These are phyloP conservation scores for Idaea dimidiata DNA, from an alignment of 2,888 invertebrate species.

Conservation along the genomic window DNA sequence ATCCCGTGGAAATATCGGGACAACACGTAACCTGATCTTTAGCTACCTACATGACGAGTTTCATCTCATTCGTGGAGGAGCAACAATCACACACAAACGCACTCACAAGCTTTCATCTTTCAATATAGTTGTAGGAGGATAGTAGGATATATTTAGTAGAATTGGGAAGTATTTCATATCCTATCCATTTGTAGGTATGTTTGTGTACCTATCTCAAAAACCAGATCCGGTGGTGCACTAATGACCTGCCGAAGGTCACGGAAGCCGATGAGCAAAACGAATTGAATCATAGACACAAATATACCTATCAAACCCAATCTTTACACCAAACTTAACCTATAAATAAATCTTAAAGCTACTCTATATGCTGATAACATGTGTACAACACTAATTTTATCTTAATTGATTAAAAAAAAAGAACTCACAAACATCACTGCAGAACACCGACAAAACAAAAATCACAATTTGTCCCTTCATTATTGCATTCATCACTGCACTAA, in stretches of 20 bases:
- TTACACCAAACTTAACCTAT: not conserved
- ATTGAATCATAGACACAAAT: not conserved
- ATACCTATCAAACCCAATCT: not conserved
- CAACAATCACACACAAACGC: too few relatives aligned
- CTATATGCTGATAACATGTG: not conserved
- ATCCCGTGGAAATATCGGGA: too few relatives aligned
- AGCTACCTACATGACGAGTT: too few relatives aligned
- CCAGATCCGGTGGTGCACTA: not conserved
- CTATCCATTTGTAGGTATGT: not conserved
- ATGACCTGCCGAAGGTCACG: not conserved
- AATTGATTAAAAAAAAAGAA: slow-evolving; percentile 23
- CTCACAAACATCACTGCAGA: slow-evolving; percentile 50
- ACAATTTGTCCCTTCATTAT: slow-evolving; percentile 46
- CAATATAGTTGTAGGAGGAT: too few relatives aligned
- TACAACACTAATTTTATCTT: not conserved
- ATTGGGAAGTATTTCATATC: too few relatives aligned
- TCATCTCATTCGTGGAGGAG: too few relatives aligned
- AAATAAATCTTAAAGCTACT: not conserved
- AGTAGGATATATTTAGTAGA: too few relatives aligned
- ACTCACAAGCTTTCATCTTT: too few relatives aligned
- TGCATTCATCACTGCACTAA: slow-evolving; percentile 29
- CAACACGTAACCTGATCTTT: too few relatives aligned
- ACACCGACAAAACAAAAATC: slow-evolving; percentile 43
- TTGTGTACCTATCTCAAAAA: not conserved
- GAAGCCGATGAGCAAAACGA: not conserved